phyloP scores from a whole-genome alignment of 2,797 vertebrate species.

The Lerista edwardsae region DNA sequence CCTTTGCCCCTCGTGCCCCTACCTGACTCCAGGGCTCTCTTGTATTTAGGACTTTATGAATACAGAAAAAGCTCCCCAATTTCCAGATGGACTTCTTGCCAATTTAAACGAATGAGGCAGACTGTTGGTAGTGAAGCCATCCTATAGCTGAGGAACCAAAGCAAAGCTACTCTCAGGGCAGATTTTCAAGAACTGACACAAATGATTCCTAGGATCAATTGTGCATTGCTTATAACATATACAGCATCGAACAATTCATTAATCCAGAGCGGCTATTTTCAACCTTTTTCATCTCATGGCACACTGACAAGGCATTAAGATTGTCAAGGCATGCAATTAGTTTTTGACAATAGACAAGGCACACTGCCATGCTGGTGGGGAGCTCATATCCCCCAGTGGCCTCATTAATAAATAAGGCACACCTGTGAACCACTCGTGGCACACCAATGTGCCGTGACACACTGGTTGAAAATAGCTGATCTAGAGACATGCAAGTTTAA shows the following conservation, averaged over 20 bases:
- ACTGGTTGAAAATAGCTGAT: too few species aligned
- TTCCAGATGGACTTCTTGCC: constrained; percentile 13
- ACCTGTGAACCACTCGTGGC: too few species aligned
- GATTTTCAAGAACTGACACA: not conserved
- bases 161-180: not conserved
- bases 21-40: not conserved
- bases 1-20: not conserved
- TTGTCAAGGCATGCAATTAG: too few species aligned
- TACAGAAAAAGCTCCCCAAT: not conserved
- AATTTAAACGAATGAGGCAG: not conserved
- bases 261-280: too few species aligned
- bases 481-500: not conserved
- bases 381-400: too few species aligned
- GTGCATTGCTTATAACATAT: not conserved
- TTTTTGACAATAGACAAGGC: too few species aligned
- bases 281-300: too few species aligned
- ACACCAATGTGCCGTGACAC: too few species aligned
- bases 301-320: too few species aligned
- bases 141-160: not conserved
- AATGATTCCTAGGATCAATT: not conserved
- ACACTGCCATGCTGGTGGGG: too few species aligned
- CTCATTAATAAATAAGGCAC: too few species aligned
- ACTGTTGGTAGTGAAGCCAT: not conserved
- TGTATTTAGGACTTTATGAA: constrained; percentile 3
- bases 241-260: not conserved